These are phyloP conservation scores for Xylota sylvarum DNA, from an alignment of 2,888 invertebrate species.

Conservation along the genomic window DNA sequence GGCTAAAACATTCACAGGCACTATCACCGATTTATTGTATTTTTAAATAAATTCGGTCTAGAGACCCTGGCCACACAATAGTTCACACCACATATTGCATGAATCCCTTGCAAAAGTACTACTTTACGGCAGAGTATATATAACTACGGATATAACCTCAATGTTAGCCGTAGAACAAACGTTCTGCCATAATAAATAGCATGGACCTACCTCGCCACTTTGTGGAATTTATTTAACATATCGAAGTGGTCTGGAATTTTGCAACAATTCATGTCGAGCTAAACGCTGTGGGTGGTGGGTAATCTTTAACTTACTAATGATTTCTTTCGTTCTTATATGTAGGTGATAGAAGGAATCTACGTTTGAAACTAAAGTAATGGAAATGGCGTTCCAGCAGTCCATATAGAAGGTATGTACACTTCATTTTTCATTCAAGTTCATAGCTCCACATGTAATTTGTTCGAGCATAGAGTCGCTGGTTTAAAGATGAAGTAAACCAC, in stretches of 20 bases:
- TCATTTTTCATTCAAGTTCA: background rate
- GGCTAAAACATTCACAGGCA: slow-evolving; percentile 20
- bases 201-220: slow-evolving; percentile 65
- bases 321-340: slow-evolving; percentile 26
- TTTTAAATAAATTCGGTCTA: slow-evolving; percentile 20
- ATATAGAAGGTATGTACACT: background rate
- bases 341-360: background rate
- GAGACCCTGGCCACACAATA: slow-evolving; percentile 18
- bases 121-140: slow-evolving; percentile 52
- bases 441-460: background rate
- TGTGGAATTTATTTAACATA: slow-evolving; percentile 25
- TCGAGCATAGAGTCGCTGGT: slow-evolving; percentile 83
- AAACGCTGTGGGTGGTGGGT: background rate
- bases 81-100: background rate
- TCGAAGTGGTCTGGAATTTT: slow-evolving; percentile 69
- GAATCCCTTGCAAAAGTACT: background rate
- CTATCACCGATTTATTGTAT: slow-evolving; percentile 21
- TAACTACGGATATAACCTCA: slow-evolving; percentile 47
- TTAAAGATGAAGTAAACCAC: slow-evolving; percentile 79
- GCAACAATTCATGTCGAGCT: slow-evolving; percentile 52
- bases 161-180: slow-evolving; percentile 76
- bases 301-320: background rate
- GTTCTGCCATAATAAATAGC: slow-evolving; percentile 77
- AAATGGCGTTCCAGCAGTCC: background rate
- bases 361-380: background rate